These are phyloP conservation scores for Nomada hirtipes DNA, from an alignment of 2,888 invertebrate species.

Conservation along the genomic window DNA sequence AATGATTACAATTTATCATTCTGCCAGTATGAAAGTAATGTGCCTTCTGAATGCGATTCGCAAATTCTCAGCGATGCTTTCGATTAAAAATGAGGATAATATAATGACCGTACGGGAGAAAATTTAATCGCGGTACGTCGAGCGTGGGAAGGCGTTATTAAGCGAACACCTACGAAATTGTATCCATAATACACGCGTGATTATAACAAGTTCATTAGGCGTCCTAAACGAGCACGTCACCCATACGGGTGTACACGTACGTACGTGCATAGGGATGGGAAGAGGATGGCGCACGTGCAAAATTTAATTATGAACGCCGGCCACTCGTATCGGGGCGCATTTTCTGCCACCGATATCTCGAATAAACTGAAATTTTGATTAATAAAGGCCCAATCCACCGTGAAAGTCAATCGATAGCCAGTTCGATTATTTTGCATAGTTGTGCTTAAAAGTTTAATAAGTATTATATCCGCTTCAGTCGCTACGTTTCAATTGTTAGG, in stretches of 20 bases:
- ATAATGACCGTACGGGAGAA: conserved; percentile 13
- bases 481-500: no score
- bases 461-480: no score
- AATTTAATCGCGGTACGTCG: conserved; percentile 26
- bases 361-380: conserved; percentile 36
- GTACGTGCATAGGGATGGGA: conserved; percentile 11
- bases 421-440: background rate
- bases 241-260: conserved; percentile 30
- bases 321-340: conserved; percentile 8
- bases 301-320: conserved; percentile 66
- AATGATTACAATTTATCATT: no score
- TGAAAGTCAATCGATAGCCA: background rate
- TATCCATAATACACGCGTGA: conserved; percentile 28
- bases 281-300: conserved; percentile 60
- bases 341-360: conserved; percentile 12
- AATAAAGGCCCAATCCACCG: conserved; percentile 23
- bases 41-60: background rate
- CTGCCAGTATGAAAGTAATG: no score
- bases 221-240: conserved; percentile 53
- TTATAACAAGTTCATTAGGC: conserved; percentile 61
- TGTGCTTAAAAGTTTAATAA: no score
- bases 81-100: conserved; percentile 2
- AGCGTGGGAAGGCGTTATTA: conserved; percentile 23
- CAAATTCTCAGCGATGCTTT: background rate
- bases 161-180: conserved; percentile 40